Base-by-base conservation (phyloP, 2,797 vertebrate genomes). In the Nyctibius grandis region DNA sequence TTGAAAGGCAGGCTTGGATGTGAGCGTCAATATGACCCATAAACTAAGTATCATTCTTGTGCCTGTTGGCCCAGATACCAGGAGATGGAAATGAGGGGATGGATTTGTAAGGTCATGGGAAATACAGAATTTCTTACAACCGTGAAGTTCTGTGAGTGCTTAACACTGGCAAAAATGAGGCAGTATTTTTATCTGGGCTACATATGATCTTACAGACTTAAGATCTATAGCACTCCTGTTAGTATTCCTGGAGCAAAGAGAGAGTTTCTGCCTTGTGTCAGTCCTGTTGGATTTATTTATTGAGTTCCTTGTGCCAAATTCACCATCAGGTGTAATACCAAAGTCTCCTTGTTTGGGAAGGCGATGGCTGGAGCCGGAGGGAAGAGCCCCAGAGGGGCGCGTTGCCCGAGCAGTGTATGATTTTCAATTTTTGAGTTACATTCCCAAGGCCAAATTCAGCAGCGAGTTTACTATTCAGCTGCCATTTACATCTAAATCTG, bases 161-260 rank as follows among this genome's bases (percentile, higher is more conserved):
- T 67, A 19, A 29, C 23, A 11, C 17, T 9, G 10, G 36, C 19
- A 3, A 57, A 86, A 85, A 54, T 6, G 14, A 77, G n/a, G n/a
- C 44, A 59, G 1, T 48, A 1, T 33, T 87, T 88, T 76, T 9
- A 25, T 44, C 28, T 77, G 34, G 2, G 68, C 34, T 53, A 1
- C n/a, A 1, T 53, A 9, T 42, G 54, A 34, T 50, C 63, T 78
- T 48, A n/a, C 4, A 40, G 56, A 38, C 9, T 61, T 14, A 8
- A 48, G 28, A 78, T 34, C 31, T 31, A 40, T 0, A 29, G 38
- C 17, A 29, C 7, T 45, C 10, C 1, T 0, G n/a, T 51, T 38
- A 31, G 9, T 40, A 12, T 82, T 86, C 31, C 48, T 81, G 19
- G 42, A 78, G 65, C 53, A 51, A 70, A 44, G 9, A 42, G 56